A percentile compares a stretch with the other conserved stretches of the same genome.
phyloP scores from a whole-genome alignment of 1,140 invertebrate genomes.

The Leptoteleia sp. region DNA sequence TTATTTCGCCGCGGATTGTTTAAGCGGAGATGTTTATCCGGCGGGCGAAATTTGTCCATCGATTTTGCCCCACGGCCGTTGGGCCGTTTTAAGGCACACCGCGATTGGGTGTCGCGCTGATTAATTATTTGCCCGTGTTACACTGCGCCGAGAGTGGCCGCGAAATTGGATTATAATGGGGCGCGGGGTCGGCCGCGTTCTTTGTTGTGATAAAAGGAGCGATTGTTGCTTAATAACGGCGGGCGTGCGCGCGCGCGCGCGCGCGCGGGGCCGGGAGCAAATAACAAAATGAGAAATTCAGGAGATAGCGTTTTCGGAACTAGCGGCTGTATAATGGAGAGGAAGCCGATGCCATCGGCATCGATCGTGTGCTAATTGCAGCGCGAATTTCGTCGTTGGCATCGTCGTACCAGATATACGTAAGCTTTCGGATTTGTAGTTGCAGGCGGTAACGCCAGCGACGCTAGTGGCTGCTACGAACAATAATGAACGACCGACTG shows the following conservation, averaged over 20 bases:
- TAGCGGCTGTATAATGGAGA: constrained; percentile 55
- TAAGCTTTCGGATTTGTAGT: constrained; percentile 71
- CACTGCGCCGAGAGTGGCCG: not conserved
- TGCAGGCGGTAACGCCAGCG: constrained; percentile 63
- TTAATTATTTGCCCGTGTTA: constrained; percentile 16
- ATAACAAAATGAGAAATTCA: constrained; percentile 24
- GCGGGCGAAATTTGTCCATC: constrained; percentile 19
- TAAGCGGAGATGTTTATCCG: constrained; percentile 17
- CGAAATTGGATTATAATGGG: constrained; percentile 7
- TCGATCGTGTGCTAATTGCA: constrained; percentile 75
- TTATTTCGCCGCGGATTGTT: constrained; percentile 22
- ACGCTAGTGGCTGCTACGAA: constrained; percentile 75
- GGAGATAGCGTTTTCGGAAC: constrained; percentile 43
- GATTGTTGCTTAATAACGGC: too few species aligned
- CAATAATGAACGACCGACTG: constrained; percentile 80
- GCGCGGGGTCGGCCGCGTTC: too few species aligned
- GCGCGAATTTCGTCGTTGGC: constrained; percentile 72
- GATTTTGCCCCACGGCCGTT: constrained; percentile 18
- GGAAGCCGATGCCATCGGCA: constrained; percentile 71
- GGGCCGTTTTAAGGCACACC: constrained; percentile 2
- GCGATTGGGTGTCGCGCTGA: constrained; percentile 5
- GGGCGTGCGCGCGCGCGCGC: too few species aligned
- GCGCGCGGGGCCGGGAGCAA: too few species aligned
- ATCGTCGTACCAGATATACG: constrained; percentile 68
- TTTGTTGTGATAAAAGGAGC: too few species aligned